Evolutionary conservation across 2,888 invertebrate genomes (phyloP).

Genomic region (Argyra leucocephala): DNA sequence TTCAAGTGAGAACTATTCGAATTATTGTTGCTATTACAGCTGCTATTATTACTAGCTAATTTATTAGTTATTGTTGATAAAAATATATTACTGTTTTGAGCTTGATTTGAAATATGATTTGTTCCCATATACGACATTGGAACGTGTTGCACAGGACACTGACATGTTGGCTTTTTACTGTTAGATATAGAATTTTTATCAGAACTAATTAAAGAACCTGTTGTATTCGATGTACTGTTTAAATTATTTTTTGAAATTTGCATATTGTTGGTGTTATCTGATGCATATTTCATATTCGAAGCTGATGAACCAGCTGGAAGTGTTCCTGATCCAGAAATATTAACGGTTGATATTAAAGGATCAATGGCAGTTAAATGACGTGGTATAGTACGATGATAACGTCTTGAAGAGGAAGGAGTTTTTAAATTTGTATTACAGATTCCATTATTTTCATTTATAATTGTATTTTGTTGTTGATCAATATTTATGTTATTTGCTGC

Average conservation of each 20-base stretch:
- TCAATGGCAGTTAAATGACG: slow-evolving; percentile 42
- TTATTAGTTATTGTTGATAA: slow-evolving; percentile 32
- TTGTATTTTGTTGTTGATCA: slow-evolving; percentile 18
- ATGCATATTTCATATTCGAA: slow-evolving; percentile 16
- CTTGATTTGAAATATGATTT: slow-evolving; percentile 32
- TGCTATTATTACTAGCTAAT: slow-evolving; percentile 28
- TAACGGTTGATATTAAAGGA: slow-evolving; percentile 27
- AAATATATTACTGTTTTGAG: slow-evolving; percentile 30
- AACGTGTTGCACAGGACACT: slow-evolving; percentile 44
- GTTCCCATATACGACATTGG: slow-evolving; percentile 45
- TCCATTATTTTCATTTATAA: slow-evolving; percentile 22
- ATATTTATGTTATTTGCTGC: not conserved
- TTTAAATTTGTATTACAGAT: slow-evolving; percentile 26
- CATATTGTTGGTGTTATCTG: slow-evolving; percentile 10
- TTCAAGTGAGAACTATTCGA: slow-evolving; percentile 23
- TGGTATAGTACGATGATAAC: slow-evolving; percentile 44
- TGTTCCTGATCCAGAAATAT: slow-evolving; percentile 13
- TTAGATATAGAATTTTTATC: slow-evolving; percentile 10
- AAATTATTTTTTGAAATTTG: slow-evolving; percentile 21
- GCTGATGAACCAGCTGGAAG: slow-evolving; percentile 22
- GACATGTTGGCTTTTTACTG: slow-evolving; percentile 41
- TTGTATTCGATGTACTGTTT: slow-evolving; percentile 15
- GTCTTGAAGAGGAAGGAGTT: slow-evolving; percentile 39
- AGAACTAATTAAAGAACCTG: slow-evolving; percentile 9
- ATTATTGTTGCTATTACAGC: slow-evolving; percentile 24